Base-by-base conservation (phyloP, 2,888 invertebrate genomes). In the Neoitamus cyanurus region DNA sequence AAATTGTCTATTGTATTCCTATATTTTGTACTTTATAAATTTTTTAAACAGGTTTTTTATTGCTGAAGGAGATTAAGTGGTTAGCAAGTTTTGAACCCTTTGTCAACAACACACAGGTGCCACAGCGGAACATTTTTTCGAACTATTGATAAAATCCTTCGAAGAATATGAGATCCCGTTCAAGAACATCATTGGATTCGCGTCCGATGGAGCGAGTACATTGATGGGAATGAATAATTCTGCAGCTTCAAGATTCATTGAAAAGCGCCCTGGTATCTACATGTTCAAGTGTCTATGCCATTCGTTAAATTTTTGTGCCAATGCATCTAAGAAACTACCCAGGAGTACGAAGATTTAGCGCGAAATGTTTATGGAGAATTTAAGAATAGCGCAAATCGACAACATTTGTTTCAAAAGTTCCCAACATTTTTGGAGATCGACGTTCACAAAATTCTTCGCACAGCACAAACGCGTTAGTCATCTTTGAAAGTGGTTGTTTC, bases 221-320 rank as follows among this genome's bases (percentile, higher is more conserved):
- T 31, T 73, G 73, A 73, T 89, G 87, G 89, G 89, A 0, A n/a
- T 28, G 4, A 77, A 86, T 4, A 88, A 90, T 85, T 89, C 88
- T 0, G 89, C 89, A 5, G 85, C 88, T 15, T 86, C 84, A 25
- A 72, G 88, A 84, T 87, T 88, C 31, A 83, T 31, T 4, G 9
- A 83, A 28, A 31, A 75, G 0, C 86, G 80, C 83, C 87, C 88
- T 1, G 88, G 87, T 30, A 88, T 88, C 11, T 84, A 30, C 7
- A 87, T 88, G 36, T 75, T 87, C 0, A 88, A 89, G 86, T 90
- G 88, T 68, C 80, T 89, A 20, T 89, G 89, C 70, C 89, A 90
- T 85, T 89, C 88, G 0, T 37, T 88, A 78, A 88, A 89, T 86
- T 83, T 90, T 13, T 89, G 89, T 77, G 88, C 88, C 31, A 88